Base-by-base conservation (phyloP, 2,113 vertebrate genomes). In the Carollia perspicillata region DNA sequence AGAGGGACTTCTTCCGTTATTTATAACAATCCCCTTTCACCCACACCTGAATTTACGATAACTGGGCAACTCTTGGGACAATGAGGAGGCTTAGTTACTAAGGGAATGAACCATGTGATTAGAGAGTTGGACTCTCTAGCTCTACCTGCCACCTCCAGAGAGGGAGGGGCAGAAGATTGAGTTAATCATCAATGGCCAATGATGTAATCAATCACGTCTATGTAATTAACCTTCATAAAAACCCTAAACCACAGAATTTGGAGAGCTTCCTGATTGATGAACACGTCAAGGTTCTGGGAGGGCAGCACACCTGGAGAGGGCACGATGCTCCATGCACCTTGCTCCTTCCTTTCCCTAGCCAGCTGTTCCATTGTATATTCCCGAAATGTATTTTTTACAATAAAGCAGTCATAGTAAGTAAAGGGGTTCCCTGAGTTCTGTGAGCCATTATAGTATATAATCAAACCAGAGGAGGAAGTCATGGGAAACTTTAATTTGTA, bases 251-350 rank as follows among this genome's bases (percentile, higher is more conserved):
- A 17, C 5, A 26, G 22, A 51, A 44, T 47, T 13, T 40, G 30
- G 72, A 53, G 28, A 85, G 26, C 28, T n/a, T 84, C 63, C 53
- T 18, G n/a, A 28, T n/a, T 60, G 79, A 35, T 23, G 3, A 69
- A 28, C 60, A 51, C 11, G 3, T 17, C 3, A 5, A 40, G 3
- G 26, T 44, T 28, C 22, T 8, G 26, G 44, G 55, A 63, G 16
- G 37, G 8, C 5, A 2, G 16, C 2, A 16, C 7, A 37, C 14
- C 30, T 18, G 6, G 5, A 16, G 28, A 30, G 2, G 3, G 5
- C 37, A 11, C 28, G 8, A 44, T 22, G 7, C 5, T 8, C 10
- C 30, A 23, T 11, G 3, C 1, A 1, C 8, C 42, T 40, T 44
- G 14, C 17, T 28, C 37, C 11, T 44, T 40, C 53, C 35, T 94